These are phyloP conservation scores for Pitta sordida DNA, from an alignment of 2,113 vertebrate genomes.

Conservation along the genomic window DNA sequence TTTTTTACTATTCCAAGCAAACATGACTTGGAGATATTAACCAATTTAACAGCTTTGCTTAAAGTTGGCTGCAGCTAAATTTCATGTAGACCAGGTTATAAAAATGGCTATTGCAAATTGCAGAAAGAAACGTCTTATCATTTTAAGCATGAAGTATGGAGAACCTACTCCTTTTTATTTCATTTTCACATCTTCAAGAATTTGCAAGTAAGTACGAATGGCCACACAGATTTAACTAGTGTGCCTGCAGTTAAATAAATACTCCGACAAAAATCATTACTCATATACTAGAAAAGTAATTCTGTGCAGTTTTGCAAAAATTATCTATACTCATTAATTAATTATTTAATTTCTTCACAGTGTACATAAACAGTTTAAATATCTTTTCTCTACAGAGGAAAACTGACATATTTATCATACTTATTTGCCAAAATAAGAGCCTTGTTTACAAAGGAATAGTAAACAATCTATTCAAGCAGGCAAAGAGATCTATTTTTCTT, in stretches of 20 bases:
- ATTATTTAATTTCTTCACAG: background rate
- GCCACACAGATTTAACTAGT: constrained; percentile 5
- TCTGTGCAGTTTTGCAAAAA: background rate
- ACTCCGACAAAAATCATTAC: background rate
- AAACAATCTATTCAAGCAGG: background rate
- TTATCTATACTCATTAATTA: background rate
- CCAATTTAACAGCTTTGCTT: background rate
- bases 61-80: background rate
- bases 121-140: background rate
- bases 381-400: background rate
- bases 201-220: background rate
- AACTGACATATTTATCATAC: background rate
- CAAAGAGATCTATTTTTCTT: background rate
- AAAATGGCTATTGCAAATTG: background rate
- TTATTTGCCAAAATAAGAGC: background rate
- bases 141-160: background rate
- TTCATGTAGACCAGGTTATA: background rate
- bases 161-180: constrained; percentile 17
- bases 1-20: background rate
- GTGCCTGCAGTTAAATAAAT: background rate
- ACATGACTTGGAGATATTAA: background rate
- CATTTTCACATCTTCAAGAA: constrained; percentile 1
- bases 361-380: background rate
- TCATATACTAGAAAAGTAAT: background rate
- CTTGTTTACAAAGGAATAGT: background rate